Percentiles rank a stretch among this genome's conserved stretches.
phyloP scores from a whole-genome alignment of 2,888 invertebrate genomes.

The Microplitis manilae region DNA sequence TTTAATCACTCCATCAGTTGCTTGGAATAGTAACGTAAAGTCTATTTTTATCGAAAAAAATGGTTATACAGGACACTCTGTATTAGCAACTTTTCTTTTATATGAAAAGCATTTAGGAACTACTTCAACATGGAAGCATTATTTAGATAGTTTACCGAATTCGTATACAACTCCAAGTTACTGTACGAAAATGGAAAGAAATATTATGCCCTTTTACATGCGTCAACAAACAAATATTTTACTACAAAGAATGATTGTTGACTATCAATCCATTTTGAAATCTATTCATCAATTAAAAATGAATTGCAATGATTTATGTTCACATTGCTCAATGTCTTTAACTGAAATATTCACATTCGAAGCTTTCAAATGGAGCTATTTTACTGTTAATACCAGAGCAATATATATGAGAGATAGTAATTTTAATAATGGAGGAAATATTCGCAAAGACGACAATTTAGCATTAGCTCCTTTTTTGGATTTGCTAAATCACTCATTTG shows the following conservation, averaged over 20 bases:
- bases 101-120: slow-evolving; percentile 77
- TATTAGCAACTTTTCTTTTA: slow-evolving; percentile 82
- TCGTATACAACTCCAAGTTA: slow-evolving; percentile 81
- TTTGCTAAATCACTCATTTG: slow-evolving; percentile 88
- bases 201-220: slow-evolving; percentile 76
- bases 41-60: slow-evolving; percentile 54
- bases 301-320: slow-evolving; percentile 57
- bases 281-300: slow-evolving; percentile 50
- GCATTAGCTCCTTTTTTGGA: slow-evolving; percentile 92
- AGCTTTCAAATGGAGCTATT: slow-evolving; percentile 85
- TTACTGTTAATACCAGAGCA: slow-evolving; percentile 88
- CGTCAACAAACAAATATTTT: slow-evolving; percentile 65
- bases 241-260: slow-evolving; percentile 50
- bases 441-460: slow-evolving; percentile 65
- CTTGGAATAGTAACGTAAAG: slow-evolving; percentile 61
- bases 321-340: slow-evolving; percentile 70
- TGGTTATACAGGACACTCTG: slow-evolving; percentile 76
- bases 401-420: slow-evolving; percentile 79
- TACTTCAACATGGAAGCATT: slow-evolving; percentile 77
- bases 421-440: slow-evolving; percentile 44
- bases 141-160: slow-evolving; percentile 80
- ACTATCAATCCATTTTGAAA: slow-evolving; percentile 53
- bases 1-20: slow-evolving; percentile 72
- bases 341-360: slow-evolving; percentile 73
- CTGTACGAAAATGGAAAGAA: slow-evolving; percentile 75